Conservation (phyloP, 23 tunicate genomes). For the Corella eumyota region DNA sequence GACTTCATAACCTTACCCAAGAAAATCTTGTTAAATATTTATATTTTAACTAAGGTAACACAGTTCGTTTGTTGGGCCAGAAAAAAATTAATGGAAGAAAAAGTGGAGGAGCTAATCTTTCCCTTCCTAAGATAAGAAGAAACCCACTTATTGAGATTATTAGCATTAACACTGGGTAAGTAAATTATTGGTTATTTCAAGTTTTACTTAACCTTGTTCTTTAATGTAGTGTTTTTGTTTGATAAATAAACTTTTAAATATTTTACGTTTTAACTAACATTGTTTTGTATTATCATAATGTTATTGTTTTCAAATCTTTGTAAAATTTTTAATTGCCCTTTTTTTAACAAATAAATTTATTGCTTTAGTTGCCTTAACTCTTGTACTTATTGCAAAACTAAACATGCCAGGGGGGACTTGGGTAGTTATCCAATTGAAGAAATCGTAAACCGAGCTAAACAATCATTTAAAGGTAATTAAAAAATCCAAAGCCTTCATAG, state of each 20-base stretch:
- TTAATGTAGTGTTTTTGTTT: too few relatives aligned
- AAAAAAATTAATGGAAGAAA: conserved; percentile 64
- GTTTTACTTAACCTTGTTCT: background rate
- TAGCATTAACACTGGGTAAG: conserved; percentile 94
- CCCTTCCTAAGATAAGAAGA: conserved; percentile 88
- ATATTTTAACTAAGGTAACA: conserved; percentile 39
- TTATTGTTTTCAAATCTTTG: too few relatives aligned
- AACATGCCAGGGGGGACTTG: conserved; percentile 84
- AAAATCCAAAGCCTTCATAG: too few relatives aligned
- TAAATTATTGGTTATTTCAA: too few relatives aligned
- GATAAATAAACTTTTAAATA: too few relatives aligned
- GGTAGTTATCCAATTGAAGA: conserved; percentile 87
- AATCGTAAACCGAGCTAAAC: conserved; percentile 62
- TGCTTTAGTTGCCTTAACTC: conserved; percentile 86
- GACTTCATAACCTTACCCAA: background rate
- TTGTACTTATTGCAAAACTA: conserved; percentile 98
- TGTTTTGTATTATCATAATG: too few relatives aligned
- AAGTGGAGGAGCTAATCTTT: conserved; percentile 74
- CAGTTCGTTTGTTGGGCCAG: conserved; percentile 87
- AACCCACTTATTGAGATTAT: conserved; percentile 97
- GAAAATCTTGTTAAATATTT: background rate
- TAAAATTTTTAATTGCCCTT: too few relatives aligned
- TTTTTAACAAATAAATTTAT: too few relatives aligned
- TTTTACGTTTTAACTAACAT: too few relatives aligned
- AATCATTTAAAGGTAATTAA: conserved; percentile 71